Conservation (phyloP, 2,888 invertebrate genomes). For the Thereva unica region DNA sequence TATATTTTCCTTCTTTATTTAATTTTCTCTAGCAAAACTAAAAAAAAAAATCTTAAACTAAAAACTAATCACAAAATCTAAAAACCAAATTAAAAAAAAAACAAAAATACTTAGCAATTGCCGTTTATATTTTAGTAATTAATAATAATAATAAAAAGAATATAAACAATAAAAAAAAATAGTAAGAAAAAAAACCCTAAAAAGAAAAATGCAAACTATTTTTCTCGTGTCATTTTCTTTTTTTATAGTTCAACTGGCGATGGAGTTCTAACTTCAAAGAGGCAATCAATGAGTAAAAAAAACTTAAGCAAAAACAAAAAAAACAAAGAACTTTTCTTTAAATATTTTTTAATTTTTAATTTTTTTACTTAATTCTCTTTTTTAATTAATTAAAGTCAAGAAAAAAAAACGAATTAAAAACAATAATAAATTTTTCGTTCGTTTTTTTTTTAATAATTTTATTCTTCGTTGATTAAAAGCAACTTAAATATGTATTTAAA, state of each 20-base stretch:
- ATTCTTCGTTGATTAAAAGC: slow-evolving; percentile 26
- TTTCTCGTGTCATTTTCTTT: slow-evolving; percentile 51
- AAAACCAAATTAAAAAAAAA: too few species aligned
- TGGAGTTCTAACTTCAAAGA: slow-evolving; percentile 97
- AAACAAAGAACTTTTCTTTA: slow-evolving; percentile 31
- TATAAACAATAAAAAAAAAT: slow-evolving; percentile 24
- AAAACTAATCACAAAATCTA: too few species aligned
- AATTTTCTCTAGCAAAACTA: too few species aligned
- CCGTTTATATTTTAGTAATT: slow-evolving; percentile 7
- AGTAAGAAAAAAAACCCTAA: slow-evolving; percentile 25
- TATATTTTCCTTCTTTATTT: too few species aligned
- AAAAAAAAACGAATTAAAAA: slow-evolving; percentile 28
- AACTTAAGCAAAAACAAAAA: slow-evolving; percentile 28
- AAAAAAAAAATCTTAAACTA: too few species aligned
- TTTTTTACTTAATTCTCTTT: slow-evolving; percentile 41
- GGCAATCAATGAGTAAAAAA: slow-evolving; percentile 75
- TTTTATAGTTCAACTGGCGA: slow-evolving; percentile 85
- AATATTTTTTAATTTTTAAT: slow-evolving; percentile 17
- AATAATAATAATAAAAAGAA: slow-evolving; percentile 28
- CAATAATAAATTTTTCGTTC: slow-evolving; percentile 27
- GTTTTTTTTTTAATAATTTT: slow-evolving; percentile 38
- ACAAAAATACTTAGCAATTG: not conserved
- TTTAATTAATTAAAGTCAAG: slow-evolving; percentile 37
- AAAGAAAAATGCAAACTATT: slow-evolving; percentile 44
- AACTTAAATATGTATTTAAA: too few species aligned